Base-by-base conservation (phyloP, 2,888 invertebrate species). In the Heliconius cydno region DNA sequence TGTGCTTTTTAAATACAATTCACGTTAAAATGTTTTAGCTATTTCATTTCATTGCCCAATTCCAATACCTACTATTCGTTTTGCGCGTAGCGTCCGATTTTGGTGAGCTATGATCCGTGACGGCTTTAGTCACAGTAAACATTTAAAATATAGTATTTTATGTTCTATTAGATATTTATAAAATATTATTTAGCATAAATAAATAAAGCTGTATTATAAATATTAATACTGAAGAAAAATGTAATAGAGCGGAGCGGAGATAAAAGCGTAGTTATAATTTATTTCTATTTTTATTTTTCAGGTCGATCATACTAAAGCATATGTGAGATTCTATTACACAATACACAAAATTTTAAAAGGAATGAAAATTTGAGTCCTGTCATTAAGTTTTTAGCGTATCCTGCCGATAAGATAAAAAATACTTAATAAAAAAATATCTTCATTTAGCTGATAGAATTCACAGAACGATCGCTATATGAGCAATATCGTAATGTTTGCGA, bases 31-130 rank as follows among this genome's bases (percentile, higher is more conserved):
- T 67, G 60, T 70, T 65, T 77, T 74, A 57, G 68, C 73, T 78
- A 78, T 82, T 74, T 79, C 79, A 80, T 80, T 81, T 76, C 78
- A 78, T 83, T 85, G 82, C 80, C 79, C 79, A 79, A 80, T 81
- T 77, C 79, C 82, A 80, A 83, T 82, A 81, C 72, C 57, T 73
- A 73, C 75, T 76, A 67, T 72, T 76, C 68, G 73, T 79, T 70
- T 72, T 77, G 77, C 72, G 63, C 75, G 70, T 68, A 41, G 68
- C 78, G 73, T 76, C 79, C 72, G 79, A 67, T 78, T 81, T 75
- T 79, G 83, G 82, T 83, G 81, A 81, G 79, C 81, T 81, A 79
- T 84, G 81, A 83, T 80, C 82, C 81, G 82, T 82, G 79, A 82
- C 83, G 76, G 76, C 66, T 74, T 66, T 79, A 77, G 70, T 77